phyloP scores from a whole-genome alignment of 2,113 vertebrate genomes.

The Petromus typicus region DNA sequence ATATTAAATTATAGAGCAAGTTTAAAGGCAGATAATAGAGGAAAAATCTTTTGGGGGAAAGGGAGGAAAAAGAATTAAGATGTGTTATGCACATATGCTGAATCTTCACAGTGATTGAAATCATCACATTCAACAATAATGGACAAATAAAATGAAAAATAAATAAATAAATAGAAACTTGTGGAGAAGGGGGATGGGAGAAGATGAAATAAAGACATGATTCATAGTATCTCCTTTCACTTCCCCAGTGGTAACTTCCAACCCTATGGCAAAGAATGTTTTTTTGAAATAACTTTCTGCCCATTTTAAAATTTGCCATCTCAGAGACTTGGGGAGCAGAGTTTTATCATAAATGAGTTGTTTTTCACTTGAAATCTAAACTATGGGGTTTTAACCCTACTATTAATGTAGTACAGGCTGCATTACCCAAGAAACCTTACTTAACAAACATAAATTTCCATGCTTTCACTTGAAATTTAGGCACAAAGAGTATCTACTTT shows the following conservation, averaged over 20 bases:
- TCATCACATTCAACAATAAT: background rate
- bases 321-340: background rate
- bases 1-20: background rate
- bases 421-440: background rate
- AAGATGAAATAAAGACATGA: background rate
- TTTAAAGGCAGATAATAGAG: background rate
- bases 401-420: background rate
- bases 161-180: background rate
- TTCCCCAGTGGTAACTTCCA: background rate
- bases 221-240: background rate
- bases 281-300: background rate
- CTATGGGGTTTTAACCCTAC: background rate
- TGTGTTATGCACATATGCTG: background rate
- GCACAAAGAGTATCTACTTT: background rate
- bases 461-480: constrained; percentile 10
- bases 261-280: background rate
- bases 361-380: background rate
- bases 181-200: background rate
- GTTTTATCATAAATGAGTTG: background rate
- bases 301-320: background rate
- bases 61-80: background rate
- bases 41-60: background rate
- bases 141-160: background rate
- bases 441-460: background rate
- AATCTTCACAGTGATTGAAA: background rate